Evolutionary conservation across 2,113 vertebrate species (phyloP).

Genomic region (Euleptes europaea): DNA sequence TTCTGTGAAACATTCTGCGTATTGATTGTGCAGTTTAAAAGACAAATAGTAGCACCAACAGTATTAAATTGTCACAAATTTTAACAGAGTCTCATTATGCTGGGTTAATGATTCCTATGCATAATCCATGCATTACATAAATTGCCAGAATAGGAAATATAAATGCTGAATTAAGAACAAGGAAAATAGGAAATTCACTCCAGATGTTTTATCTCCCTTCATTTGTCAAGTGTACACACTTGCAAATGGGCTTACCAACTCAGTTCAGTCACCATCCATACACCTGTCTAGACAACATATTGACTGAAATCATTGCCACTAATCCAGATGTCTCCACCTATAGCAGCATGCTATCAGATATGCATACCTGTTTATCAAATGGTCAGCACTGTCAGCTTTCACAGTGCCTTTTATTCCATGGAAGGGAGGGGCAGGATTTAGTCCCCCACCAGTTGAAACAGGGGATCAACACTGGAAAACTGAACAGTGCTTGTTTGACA

Average conservation of each 20-base stretch:
- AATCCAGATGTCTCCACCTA: background rate
- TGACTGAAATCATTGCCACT: background rate
- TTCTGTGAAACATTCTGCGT: background rate
- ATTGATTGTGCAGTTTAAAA: conserved; percentile 11
- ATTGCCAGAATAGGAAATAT: conserved; percentile 7
- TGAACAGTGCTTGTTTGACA: background rate
- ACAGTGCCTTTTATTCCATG: background rate
- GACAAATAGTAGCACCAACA: background rate
- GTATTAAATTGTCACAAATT: background rate
- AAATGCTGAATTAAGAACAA: background rate
- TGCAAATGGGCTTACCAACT: background rate
- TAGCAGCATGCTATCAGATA: background rate
- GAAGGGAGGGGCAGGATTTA: background rate
- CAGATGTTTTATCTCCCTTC: background rate
- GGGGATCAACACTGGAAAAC: background rate
- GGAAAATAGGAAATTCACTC: background rate
- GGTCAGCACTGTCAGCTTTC: background rate
- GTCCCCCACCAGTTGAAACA: background rate
- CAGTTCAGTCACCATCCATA: background rate
- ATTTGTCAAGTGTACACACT: background rate
- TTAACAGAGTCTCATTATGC: background rate
- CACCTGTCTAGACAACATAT: background rate
- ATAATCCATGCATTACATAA: background rate
- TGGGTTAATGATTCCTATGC: conserved; percentile 7
- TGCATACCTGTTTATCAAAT: background rate